Base-by-base conservation (phyloP, 2,113 vertebrate species). In the Pteruthius melanotis region DNA sequence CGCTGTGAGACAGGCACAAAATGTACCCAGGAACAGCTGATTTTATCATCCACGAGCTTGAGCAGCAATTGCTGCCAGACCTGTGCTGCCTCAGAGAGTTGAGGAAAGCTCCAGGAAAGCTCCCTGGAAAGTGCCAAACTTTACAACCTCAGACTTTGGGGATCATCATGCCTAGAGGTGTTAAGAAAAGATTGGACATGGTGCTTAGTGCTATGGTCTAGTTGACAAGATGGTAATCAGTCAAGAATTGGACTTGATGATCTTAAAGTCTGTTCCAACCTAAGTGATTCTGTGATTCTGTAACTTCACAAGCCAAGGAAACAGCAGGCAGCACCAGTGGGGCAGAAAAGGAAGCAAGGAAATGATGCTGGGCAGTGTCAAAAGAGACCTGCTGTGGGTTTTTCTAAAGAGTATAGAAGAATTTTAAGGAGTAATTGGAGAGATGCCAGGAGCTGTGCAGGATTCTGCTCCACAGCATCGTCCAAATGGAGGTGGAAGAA, bases 11-110 rank as follows among this genome's bases (percentile, higher is more conserved):
- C 15, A 13, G 53, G 17, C 31, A 53, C 40, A 40, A 47, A 61
- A 40, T 1, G 7, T 9, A n/a, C 17, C 21, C 3, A 3, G 56
- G 33, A 76, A 70, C 0, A 6, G 13, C 42, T 9, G 6, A 13
- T 19, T 37, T 11, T 40, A 19, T 21, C 61, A 68, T 27, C 47
- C 9, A 16, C 0, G 0, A 6, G 6, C 31, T 14, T 31, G 31
- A 75, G 40, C 28, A 60, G 52, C 27, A 64, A 30, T 0, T 44
- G 31, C 47, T 74, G 24, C 42, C 19, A 74, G 28, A 50, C 26
- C 64, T 70, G 39, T 19, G 39, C 27, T 44, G 15, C 30, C 33
- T 21, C 1, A 1, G n/a, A 2, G 9, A 54, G 28, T 1, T 15
- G 24, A 79, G 14, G 20, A 86, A 77, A 60, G n/a, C 49, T 56